These are phyloP conservation scores for Caenorhabditis remanei DNA, from an alignment of 1,140 invertebrate species.

Conservation along the genomic window DNA sequence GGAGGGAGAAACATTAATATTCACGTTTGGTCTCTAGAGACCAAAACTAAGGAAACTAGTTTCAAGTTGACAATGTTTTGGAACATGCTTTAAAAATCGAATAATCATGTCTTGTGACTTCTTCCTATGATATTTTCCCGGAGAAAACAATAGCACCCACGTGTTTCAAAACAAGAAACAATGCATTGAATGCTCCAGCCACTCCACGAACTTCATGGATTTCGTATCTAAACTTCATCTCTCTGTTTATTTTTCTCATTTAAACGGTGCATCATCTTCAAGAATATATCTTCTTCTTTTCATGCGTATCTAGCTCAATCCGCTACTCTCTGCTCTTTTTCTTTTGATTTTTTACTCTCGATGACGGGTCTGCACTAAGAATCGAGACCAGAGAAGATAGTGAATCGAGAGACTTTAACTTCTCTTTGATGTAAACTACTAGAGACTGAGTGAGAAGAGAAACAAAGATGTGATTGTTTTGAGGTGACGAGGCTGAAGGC, in stretches of 20 bases:
- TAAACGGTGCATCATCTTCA: not conserved
- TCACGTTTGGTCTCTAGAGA: constrained; percentile 4
- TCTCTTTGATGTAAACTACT: constrained; percentile 19
- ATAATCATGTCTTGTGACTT: constrained; percentile 4
- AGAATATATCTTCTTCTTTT: not conserved
- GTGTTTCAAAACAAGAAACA: not conserved
- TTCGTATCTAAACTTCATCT: not conserved
- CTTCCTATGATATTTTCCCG: not conserved
- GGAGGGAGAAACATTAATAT: not conserved
- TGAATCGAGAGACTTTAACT: constrained; percentile 12
- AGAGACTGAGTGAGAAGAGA: not conserved
- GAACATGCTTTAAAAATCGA: not conserved
- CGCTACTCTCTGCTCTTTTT: not conserved
- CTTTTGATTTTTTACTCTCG: not conserved
- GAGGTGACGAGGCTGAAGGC: constrained; percentile 29
- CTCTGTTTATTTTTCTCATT: constrained; percentile 42
- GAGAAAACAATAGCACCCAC: constrained; percentile 24
- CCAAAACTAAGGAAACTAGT: not conserved
- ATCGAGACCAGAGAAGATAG: constrained; percentile 13
- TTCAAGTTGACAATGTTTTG: constrained; percentile 10
- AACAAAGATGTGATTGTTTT: constrained; percentile 54
- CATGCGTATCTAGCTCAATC: not conserved
- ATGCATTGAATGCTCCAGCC: not conserved
- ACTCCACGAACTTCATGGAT: too few relatives aligned
- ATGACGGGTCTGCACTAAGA: constrained; percentile 25